Evolutionary conservation across 35 echinoderm and acorn worm species (phyloP).

Genomic region (Ptychodera flava): DNA sequence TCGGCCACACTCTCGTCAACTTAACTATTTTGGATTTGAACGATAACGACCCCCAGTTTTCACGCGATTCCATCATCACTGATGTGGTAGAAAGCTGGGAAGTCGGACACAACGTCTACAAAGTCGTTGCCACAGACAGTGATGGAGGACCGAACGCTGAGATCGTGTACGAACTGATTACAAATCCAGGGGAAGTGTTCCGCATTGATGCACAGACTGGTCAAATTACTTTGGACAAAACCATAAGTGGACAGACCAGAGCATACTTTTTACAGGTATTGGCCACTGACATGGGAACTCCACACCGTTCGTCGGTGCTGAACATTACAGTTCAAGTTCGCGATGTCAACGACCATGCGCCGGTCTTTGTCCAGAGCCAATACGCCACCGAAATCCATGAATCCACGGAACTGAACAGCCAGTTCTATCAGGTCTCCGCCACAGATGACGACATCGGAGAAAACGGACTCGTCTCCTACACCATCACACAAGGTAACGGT

Average conservation of each 20-base stretch:
- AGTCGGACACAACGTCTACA: constrained; percentile 63
- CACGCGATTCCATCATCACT: constrained; percentile 3
- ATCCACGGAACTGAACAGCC: constrained; percentile 38
- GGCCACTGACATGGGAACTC: constrained; percentile 87
- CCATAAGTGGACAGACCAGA: constrained; percentile 34
- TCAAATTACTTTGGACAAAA: constrained; percentile 51
- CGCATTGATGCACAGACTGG: constrained; percentile 71
- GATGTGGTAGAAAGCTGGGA: constrained; percentile 95
- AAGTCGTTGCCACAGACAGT: constrained; percentile 50
- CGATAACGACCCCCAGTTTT: constrained; percentile 79
- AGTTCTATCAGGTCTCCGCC: constrained; percentile 49
- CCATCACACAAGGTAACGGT: constrained; percentile 62
- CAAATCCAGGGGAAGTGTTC: constrained; percentile 49
- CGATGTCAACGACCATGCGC: constrained; percentile 93
- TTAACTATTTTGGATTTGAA: constrained; percentile 71
- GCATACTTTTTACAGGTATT: constrained; percentile 49
- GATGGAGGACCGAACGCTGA: constrained; percentile 74
- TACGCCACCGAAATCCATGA: constrained; percentile 60
- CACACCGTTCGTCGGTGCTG: constrained; percentile 56
- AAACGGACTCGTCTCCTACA: constrained; percentile 73
- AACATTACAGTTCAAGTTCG: constrained; percentile 49
- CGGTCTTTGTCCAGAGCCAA: constrained; percentile 42
- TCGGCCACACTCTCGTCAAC: constrained; percentile 52
- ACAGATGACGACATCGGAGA: constrained; percentile 75
- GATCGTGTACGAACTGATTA: constrained; percentile 69